These are phyloP conservation scores for Lasiurus borealis DNA, from an alignment of 2,113 vertebrate genomes.

Conservation along the genomic window DNA sequence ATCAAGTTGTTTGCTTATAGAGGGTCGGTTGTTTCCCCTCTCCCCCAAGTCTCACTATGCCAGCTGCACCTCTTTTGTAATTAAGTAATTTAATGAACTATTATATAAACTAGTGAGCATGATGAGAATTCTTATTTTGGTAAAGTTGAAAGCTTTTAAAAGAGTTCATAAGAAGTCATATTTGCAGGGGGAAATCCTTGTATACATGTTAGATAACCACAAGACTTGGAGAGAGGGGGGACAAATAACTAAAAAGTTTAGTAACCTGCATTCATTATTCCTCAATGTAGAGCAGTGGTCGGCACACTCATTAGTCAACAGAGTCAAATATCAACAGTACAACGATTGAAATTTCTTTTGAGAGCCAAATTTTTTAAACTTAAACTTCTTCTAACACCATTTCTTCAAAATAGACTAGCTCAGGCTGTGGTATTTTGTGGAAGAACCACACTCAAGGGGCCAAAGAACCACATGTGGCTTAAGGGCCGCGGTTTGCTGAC, in stretches of 20 bases:
- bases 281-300: background rate
- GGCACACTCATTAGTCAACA: too few relatives aligned
- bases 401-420: too few relatives aligned
- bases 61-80: background rate
- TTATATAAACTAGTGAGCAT: background rate
- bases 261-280: background rate
- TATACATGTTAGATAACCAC: background rate
- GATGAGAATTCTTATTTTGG: background rate
- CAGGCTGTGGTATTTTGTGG: too few relatives aligned
- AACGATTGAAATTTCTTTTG: too few relatives aligned
- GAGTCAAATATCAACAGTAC: too few relatives aligned
- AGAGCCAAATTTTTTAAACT: too few relatives aligned
- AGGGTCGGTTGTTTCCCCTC: background rate
- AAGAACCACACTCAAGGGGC: too few relatives aligned
- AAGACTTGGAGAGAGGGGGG: background rate
- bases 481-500: too few relatives aligned
- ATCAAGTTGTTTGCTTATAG: background rate
- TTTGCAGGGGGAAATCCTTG: background rate
- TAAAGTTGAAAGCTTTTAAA: slow-evolving; percentile 17
- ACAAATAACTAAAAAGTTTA: background rate
- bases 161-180: background rate
- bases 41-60: background rate
- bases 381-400: too few relatives aligned
- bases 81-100: slow-evolving; percentile 20
- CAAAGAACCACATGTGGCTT: too few relatives aligned